These are phyloP conservation scores for Megalops cyprinoides DNA, from an alignment of 2,797 vertebrate species.

Conservation along the genomic window DNA sequence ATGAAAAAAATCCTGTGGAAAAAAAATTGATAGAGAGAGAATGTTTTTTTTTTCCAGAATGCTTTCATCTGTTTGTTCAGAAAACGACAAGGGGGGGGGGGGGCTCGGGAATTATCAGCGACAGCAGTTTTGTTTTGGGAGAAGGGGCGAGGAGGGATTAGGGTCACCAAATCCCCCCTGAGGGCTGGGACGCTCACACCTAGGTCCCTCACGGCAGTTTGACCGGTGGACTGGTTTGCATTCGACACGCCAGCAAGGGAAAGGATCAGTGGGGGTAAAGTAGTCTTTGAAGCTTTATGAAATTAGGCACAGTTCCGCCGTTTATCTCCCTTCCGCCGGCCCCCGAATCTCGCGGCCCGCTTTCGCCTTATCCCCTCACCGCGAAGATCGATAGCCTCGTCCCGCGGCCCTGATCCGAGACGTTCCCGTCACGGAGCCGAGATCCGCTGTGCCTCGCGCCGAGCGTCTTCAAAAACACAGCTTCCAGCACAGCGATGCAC, in stretches of 20 bases:
- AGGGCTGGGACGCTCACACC: no score
- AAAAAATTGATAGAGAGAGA: no score
- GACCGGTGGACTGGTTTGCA: conserved; percentile 37
- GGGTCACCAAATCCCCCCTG: no score
- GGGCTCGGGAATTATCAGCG: conserved; percentile 62
- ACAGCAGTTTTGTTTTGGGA: conserved; percentile 62
- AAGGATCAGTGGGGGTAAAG: conserved; percentile 34
- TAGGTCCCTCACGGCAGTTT: conserved; percentile 33
- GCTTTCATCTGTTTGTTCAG: no score
- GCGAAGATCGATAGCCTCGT: conserved; percentile 63
- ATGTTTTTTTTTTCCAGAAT: conserved; percentile 44
- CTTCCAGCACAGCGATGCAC: not conserved
- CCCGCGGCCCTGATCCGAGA: conserved; percentile 53
- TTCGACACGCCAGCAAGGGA: not conserved
- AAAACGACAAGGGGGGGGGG: conserved; percentile 55
- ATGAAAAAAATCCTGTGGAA: no score
- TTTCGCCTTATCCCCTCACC: conserved; percentile 41
- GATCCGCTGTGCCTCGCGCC: not conserved
- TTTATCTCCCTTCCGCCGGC: no score
- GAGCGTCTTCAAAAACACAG: not conserved
- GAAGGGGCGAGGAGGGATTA: conserved; percentile 55
- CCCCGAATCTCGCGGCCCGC: no score
- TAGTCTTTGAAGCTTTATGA: conserved; percentile 59
- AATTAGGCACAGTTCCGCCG: conserved; percentile 61
- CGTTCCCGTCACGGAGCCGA: conserved; percentile 39